phyloP scores from a whole-genome alignment of 2,888 invertebrate genomes.

The Daptonema setosum region DNA sequence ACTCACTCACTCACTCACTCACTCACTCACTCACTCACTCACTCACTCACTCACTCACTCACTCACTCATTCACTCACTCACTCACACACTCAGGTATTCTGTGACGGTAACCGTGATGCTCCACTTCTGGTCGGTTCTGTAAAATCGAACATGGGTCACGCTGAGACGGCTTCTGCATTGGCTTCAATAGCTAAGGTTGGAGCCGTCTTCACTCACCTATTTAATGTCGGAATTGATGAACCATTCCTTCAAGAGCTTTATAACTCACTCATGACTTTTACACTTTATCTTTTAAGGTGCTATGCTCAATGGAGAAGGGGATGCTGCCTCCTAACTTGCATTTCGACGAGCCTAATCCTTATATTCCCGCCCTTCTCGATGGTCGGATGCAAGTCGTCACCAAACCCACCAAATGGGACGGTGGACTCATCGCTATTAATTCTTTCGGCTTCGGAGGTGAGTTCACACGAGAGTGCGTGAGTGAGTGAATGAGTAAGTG shows the following conservation, averaged over 20 bases:
- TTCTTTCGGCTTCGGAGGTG: slow-evolving; percentile 91
- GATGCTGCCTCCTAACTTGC: slow-evolving; percentile 68
- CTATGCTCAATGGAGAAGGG: slow-evolving; percentile 77
- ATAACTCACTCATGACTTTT: background rate
- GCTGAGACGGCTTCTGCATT: slow-evolving; percentile 48
- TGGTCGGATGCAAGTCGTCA: slow-evolving; percentile 59
- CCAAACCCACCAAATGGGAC: slow-evolving; percentile 55
- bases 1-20: too few relatives aligned
- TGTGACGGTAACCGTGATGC: slow-evolving; percentile 46
- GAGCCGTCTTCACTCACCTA: too few relatives aligned
- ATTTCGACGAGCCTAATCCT: slow-evolving; percentile 60
- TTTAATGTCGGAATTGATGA: background rate
- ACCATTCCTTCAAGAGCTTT: background rate
- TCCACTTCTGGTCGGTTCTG: slow-evolving; percentile 73
- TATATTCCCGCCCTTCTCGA: slow-evolving; percentile 74
- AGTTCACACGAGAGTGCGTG: slow-evolving; percentile 81
- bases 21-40: too few relatives aligned
- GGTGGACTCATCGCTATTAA: slow-evolving; percentile 81
- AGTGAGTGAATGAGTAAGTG: too few relatives aligned
- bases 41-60: too few relatives aligned
- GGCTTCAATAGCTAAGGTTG: slow-evolving; percentile 4
- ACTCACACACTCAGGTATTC: too few relatives aligned
- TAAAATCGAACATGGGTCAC: slow-evolving; percentile 92
- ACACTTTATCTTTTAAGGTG: slow-evolving; percentile 28
- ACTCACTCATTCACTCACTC: too few relatives aligned